phyloP scores from a whole-genome alignment of 2,113 vertebrate genomes.

The Podarcis muralis region DNA sequence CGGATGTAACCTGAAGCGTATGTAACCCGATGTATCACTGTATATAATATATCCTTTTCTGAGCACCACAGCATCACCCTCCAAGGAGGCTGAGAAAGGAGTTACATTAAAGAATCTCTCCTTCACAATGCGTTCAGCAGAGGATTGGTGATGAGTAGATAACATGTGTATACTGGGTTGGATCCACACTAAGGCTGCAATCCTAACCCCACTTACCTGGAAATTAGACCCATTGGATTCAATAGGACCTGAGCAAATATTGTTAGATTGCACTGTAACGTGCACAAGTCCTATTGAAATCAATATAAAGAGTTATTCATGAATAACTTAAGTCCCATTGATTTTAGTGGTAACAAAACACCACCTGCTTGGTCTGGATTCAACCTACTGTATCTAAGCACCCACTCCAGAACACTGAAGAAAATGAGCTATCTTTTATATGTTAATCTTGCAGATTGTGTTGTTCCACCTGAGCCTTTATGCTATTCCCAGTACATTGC shows the following conservation, averaged over 20 bases:
- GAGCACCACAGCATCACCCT: neutral
- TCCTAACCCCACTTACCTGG: no score
- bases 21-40: no score
- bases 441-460: neutral
- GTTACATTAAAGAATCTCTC: neutral
- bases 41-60: neutral
- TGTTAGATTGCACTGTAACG: no score
- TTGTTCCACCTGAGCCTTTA: accelerated
- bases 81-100: neutral
- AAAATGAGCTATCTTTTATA: neutral
- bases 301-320: no score
- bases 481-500: neutral
- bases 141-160: neutral
- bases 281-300: no score
- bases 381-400: neutral
- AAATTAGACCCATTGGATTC: no score
- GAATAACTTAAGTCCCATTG: no score
- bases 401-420: neutral
- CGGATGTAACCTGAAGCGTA: no score
- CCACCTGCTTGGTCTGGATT: no score
- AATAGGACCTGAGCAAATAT: no score
- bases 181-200: no score
- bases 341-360: no score
- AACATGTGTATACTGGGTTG: neutral
- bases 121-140: neutral